phyloP scores from a whole-genome alignment of 1,140 invertebrate genomes.

The fruit fly (Drosophila melanogaster) region DNA sequence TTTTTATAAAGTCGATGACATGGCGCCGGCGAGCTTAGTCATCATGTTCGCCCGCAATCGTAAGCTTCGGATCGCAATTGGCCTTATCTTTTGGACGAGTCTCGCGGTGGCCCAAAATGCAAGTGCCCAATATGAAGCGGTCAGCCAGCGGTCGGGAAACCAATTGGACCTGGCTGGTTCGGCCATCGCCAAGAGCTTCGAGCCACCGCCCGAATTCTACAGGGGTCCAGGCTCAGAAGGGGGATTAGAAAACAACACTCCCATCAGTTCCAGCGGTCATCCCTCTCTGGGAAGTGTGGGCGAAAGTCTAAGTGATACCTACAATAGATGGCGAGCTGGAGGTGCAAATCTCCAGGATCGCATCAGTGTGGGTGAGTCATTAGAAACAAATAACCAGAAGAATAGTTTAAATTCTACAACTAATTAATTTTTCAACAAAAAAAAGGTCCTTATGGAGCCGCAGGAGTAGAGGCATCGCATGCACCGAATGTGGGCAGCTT shows the following conservation, averaged over 20 bases:
- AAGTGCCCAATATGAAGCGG: constrained; percentile 12
- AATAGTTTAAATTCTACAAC: too few species aligned
- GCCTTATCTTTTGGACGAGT: constrained; percentile 38
- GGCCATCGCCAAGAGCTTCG: constrained; percentile 63
- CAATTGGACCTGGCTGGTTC: constrained; percentile 45
- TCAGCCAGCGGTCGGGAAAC: constrained; percentile 14
- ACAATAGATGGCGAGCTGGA: constrained; percentile 63
- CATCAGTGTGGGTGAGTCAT: constrained; percentile 77
- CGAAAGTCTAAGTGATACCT: constrained; percentile 60
- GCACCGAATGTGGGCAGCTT: constrained; percentile 37
- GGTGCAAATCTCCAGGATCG: constrained; percentile 43
- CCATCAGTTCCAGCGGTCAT: constrained; percentile 20
- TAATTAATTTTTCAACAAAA: background rate
- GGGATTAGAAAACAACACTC: background rate
- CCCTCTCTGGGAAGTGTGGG: constrained; percentile 53
- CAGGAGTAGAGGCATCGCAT: constrained; percentile 27
- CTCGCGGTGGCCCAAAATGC: constrained; percentile 24
- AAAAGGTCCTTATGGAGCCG: constrained; percentile 54
- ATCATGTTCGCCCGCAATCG: constrained; percentile 55
- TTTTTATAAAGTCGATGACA: constrained; percentile 73
- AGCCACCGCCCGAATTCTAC: constrained; percentile 72
- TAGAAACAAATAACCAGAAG: background rate
- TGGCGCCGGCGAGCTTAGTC: constrained; percentile 51
- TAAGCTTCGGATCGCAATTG: constrained; percentile 35
- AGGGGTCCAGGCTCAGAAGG: constrained; percentile 54